Conservation (phyloP, 1,140 invertebrate genomes). For the Brachionus manjavacas region DNA sequence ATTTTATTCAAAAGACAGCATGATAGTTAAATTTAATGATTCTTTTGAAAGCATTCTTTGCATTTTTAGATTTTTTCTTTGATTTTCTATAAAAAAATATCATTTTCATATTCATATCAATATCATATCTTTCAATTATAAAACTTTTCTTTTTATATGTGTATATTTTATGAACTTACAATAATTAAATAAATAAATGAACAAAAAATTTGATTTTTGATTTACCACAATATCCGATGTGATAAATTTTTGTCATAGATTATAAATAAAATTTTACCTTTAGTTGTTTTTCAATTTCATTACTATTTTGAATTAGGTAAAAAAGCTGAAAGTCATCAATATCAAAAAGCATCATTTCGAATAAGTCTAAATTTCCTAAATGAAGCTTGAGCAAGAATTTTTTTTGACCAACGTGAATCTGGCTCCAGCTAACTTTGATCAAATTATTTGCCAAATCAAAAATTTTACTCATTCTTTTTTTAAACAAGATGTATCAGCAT, state of each 20-base stretch:
- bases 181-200: neutral
- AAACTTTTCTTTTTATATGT: too few species aligned
- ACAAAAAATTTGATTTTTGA: neutral
- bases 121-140: too few species aligned
- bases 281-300: neutral
- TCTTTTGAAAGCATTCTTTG: too few species aligned
- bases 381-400: slow-evolving; percentile 6
- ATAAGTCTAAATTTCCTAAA: neutral
- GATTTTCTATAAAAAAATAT: too few species aligned
- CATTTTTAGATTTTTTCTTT: too few species aligned
- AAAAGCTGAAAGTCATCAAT: neutral
- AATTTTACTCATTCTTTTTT: neutral
- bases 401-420: neutral
- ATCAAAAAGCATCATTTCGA: neutral
- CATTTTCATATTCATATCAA: too few species aligned
- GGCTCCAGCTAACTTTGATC: neutral
- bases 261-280: neutral
- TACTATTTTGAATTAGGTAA: neutral
- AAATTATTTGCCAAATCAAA: neutral
- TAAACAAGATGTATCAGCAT: neutral
- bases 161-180: too few species aligned
- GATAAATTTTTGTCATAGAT: neutral
- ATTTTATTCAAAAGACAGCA: too few species aligned
- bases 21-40: too few species aligned
- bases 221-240: too few species aligned